Conservation (phyloP, 2,113 vertebrate species). For the Choloepus hoffmanni region DNA sequence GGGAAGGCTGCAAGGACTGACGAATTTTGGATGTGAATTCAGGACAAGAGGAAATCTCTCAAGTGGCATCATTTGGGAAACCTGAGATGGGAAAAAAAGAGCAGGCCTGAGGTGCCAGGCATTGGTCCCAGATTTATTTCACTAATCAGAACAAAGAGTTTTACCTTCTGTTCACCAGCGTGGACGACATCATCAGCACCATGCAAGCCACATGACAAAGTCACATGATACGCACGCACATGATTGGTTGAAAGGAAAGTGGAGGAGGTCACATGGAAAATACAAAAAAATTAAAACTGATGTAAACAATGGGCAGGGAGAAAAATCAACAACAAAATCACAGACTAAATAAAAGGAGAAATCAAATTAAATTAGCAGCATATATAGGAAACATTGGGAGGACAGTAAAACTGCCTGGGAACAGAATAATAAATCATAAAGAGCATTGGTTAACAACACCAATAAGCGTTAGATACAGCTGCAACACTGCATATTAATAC, state of each 20-base stretch:
- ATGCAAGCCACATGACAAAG: constrained; percentile 98
- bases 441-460: constrained; percentile 82
- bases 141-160: constrained; percentile 93
- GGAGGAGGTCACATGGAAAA: constrained; percentile 94
- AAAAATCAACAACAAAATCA: constrained; percentile 92
- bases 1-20: constrained; percentile 32
- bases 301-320: constrained; percentile 93
- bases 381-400: constrained; percentile 83
- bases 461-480: constrained; percentile 82
- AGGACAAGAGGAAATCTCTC: constrained; percentile 73
- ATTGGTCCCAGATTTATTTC: constrained; percentile 82
- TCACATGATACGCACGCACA: constrained; percentile 96
- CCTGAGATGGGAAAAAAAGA: constrained; percentile 73
- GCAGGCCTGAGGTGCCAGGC: constrained; percentile 61
- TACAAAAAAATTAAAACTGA: constrained; percentile 97
- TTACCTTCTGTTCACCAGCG: constrained; percentile 98
- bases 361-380: constrained; percentile 88
- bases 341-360: constrained; percentile 91
- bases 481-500: constrained; percentile 78
- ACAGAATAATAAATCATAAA: constrained; percentile 80
- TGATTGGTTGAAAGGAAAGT: constrained; percentile 96
- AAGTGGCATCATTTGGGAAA: constrained; percentile 61
- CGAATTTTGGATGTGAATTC: constrained; percentile 63
- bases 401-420: constrained; percentile 81
- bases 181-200: constrained; percentile 94